Base-by-base conservation (phyloP, 2,888 invertebrate species). In the Catocala sponsa region DNA sequence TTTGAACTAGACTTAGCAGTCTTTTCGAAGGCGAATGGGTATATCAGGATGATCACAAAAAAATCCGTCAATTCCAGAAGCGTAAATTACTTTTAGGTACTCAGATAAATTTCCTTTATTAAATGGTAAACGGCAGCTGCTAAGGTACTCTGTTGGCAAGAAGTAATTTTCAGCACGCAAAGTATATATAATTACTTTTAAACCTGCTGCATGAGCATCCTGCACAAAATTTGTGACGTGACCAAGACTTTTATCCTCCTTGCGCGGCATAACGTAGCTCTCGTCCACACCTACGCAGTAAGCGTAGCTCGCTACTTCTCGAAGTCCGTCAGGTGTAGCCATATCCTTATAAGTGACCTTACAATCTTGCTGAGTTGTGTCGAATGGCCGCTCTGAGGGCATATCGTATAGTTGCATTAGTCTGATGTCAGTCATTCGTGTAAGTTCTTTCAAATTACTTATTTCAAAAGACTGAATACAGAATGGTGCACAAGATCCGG, bases 391-490 rank as follows among this genome's bases (percentile, higher is more conserved):
- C 5, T 55, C 44, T 0, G 76, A 63, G 38, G 76, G 77, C 32
- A n/a, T 10, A 43, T 85, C 85, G 64, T 83, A 88, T 9, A 93
- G 70, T 74, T 93, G 93, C 41, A 93, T 65, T 7, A 93, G 75
- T 32, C 87, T 80, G 9, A 93, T 72, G 44, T 82, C 74, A 1
- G 92, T 92, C 0, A 91, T 82, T 33, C 81, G 78, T 74, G 88
- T 91, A 0, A 93, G 73, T 64, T 85, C 81, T 68, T 90, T 90
- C 51, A 94, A 81, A 72, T 91, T 92, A 52, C 72, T 86, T 0
- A 92, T 78, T 85, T 94, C 92, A 59, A 93, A 92, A 0, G 92
- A 93, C 72, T 94, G 93, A 44, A 94, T 93, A 53, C 89, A 91
- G 41, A 89, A 86, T 2, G 90, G 91, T 44, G 87, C 85, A 0